These are phyloP conservation scores for Sarcophaga bullata DNA, from an alignment of 1,140 invertebrate genomes.

Conservation along the genomic window DNA sequence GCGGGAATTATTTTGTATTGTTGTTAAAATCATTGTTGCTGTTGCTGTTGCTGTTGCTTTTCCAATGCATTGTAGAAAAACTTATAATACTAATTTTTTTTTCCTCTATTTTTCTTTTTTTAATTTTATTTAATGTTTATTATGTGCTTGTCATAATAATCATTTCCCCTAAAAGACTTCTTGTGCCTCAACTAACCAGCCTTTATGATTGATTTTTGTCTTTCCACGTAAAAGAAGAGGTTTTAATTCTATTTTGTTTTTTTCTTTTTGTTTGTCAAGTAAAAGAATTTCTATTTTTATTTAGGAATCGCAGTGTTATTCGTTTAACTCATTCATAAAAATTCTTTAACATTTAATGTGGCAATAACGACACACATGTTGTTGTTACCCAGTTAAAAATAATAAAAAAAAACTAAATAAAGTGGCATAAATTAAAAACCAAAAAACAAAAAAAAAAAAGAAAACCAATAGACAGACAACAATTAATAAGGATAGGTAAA, in stretches of 20 bases:
- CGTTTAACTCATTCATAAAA: slow-evolving; percentile 2
- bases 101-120: not conserved
- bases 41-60: too few relatives aligned
- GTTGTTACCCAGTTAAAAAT: too few relatives aligned
- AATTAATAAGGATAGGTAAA: not conserved
- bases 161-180: slow-evolving; percentile 18
- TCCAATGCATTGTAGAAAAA: too few relatives aligned
- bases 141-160: slow-evolving; percentile 40
- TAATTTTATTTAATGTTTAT: not conserved
- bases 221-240: not conserved
- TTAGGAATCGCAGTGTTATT: not conserved
- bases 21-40: too few relatives aligned
- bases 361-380: too few relatives aligned
- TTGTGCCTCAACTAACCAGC: not conserved
- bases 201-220: slow-evolving; percentile 12
- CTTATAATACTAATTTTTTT: too few relatives aligned
- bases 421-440: not conserved
- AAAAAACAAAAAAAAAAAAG: not conserved
- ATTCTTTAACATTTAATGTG: not conserved
- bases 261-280: not conserved
- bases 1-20: not conserved
- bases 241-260: not conserved
- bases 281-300: slow-evolving; percentile 37
- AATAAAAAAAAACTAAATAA: not conserved
- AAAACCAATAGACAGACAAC: not conserved